A percentile compares a stretch with the other conserved stretches of the same genome.
These are phyloP conservation scores for Ptilodon capucinus DNA, from an alignment of 2,888 invertebrate genomes.

Conservation along the genomic window DNA sequence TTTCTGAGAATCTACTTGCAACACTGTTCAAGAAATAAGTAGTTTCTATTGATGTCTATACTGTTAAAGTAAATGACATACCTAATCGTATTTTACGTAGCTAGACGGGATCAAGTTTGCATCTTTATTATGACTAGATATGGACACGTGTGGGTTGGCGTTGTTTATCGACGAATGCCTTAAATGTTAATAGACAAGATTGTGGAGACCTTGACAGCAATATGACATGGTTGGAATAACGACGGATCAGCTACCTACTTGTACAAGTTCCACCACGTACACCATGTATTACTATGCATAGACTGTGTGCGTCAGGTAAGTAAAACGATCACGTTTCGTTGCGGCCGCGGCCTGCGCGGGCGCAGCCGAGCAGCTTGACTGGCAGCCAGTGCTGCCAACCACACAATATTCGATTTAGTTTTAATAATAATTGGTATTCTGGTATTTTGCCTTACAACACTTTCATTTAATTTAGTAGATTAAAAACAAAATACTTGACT, in stretches of 20 bases:
- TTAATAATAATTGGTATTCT: too few species aligned
- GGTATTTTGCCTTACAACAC: too few species aligned
- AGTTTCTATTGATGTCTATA: neutral
- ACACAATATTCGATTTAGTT: neutral
- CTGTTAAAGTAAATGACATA: neutral
- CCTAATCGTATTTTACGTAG: too few species aligned
- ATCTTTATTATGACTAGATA: neutral
- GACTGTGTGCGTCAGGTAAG: slow-evolving; percentile 42
- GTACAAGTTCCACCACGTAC: too few species aligned
- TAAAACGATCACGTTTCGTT: slow-evolving; percentile 58
- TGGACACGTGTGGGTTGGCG: neutral
- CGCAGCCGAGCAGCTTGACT: slow-evolving; percentile 23
- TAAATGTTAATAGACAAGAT: slow-evolving; percentile 6
- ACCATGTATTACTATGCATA: slow-evolving; percentile 27
- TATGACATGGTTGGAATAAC: slow-evolving; percentile 17
- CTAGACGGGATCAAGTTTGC: neutral
- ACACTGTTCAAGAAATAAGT: neutral
- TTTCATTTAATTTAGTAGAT: too few species aligned
- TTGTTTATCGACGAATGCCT: neutral
- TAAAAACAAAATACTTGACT: too few species aligned
- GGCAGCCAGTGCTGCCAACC: slow-evolving; percentile 29
- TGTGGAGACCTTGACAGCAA: slow-evolving; percentile 18
- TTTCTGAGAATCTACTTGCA: neutral
- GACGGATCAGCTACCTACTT: slow-evolving; percentile 10
- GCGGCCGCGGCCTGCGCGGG: slow-evolving; percentile 31